These are phyloP conservation scores for Habrosyne pyritoides DNA, from an alignment of 2,888 invertebrate species.

Conservation along the genomic window DNA sequence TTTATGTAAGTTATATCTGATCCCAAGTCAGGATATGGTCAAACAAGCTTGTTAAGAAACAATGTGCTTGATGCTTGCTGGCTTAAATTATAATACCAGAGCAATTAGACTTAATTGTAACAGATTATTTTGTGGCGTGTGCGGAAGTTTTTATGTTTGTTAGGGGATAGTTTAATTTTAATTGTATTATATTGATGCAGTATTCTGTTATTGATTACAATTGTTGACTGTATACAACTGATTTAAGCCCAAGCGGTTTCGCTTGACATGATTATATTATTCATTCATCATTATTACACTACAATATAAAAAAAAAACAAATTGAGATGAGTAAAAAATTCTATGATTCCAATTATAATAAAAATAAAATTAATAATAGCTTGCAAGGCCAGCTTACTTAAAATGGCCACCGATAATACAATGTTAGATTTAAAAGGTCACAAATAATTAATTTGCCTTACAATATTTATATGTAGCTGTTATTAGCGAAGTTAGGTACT, in stretches of 20 bases:
- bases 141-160: neutral
- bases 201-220: neutral
- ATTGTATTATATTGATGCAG: constrained; percentile 4
- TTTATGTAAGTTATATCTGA: too few species aligned
- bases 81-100: too few species aligned
- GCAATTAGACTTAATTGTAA: too few species aligned
- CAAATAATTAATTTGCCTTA: neutral
- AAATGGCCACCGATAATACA: neutral
- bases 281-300: neutral
- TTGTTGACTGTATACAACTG: neutral
- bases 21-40: too few species aligned
- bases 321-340: neutral
- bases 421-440: neutral
- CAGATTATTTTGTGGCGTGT: neutral
- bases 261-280: constrained; percentile 2
- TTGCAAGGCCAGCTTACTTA: neutral
- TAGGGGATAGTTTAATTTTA: neutral
- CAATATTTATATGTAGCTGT: neutral
- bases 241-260: neutral
- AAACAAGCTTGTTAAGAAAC: too few species aligned
- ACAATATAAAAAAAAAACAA: neutral
- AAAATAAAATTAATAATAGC: neutral
- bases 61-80: too few species aligned
- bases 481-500: neutral
- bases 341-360: neutral